Evolutionary conservation across 37 sponge, comb jelly and placozoan genomes (phyloP).

Genomic region (Dysidea cf. avara): DNA sequence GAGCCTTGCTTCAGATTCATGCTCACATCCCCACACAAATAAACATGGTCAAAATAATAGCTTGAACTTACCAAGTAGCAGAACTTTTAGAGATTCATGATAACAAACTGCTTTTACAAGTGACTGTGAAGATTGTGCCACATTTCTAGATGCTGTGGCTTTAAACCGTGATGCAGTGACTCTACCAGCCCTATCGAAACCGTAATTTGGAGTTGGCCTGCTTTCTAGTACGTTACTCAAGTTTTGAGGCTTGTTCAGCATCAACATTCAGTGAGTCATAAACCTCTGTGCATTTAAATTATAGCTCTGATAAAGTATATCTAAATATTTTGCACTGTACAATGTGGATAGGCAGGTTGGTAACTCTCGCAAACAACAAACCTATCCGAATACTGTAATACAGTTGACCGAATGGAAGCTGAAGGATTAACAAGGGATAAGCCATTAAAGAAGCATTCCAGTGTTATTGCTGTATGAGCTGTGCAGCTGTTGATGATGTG

Average conservation of each 20-base stretch:
- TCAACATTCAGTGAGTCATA: conserved; percentile 5
- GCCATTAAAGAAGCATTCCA: conserved; percentile 24
- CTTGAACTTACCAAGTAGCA: conserved; percentile 18
- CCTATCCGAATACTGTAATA: too few species aligned
- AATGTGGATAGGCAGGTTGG: conserved; percentile 21
- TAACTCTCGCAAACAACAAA: too few species aligned
- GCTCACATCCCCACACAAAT: conserved; percentile 50
- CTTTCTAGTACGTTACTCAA: conserved; percentile 34
- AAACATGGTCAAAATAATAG: too few species aligned
- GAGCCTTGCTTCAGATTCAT: conserved; percentile 34
- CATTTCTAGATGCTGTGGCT: conserved; percentile 28
- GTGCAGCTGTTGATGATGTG: too few species aligned
- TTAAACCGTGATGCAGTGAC: conserved; percentile 59
- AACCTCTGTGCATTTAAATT: conserved; percentile 24
- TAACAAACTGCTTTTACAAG: conserved; percentile 45
- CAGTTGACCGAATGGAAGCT: background rate
- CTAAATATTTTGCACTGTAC: conserved; percentile 14
- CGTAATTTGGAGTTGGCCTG: conserved; percentile 38
- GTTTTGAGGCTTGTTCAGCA: conserved; percentile 6
- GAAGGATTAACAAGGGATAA: conserved; percentile 7
- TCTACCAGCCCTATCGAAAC: conserved; percentile 56
- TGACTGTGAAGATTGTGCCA: conserved; percentile 31
- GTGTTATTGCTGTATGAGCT: too few species aligned
- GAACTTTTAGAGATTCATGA: conserved; percentile 12
- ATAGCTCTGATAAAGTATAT: conserved; percentile 5